Base-by-base conservation (phyloP, 1,140 invertebrate genomes). In the Zaprionus ghesquierei region DNA sequence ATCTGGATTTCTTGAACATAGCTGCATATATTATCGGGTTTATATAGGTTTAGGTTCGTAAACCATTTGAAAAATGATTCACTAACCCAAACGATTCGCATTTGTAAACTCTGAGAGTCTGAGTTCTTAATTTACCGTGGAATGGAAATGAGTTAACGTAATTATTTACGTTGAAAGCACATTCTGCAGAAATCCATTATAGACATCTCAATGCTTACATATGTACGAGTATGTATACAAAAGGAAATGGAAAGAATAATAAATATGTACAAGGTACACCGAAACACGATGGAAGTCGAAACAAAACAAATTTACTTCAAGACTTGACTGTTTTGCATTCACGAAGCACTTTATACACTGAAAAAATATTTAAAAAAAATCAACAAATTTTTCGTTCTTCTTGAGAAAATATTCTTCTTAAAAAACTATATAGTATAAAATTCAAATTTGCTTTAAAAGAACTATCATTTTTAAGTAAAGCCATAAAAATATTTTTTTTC, bases 301-400 rank as follows among this genome's bases (percentile, higher is more conserved):
- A 49, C 5, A 68, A 51, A 63, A 58, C 31, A 41, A 33, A 51
- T 74, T 27, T 15, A 15, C 54, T 33, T 35, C 46, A 44, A 8
- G 62, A 46, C 41, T 23, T 27, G 53, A 31, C 27, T 33, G 31
- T 64, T 70, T 63, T 51, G 41, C n/a, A n/a, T n/a, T n/a, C n/a
- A n/a, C n/a, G n/a, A n/a, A n/a, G n/a, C n/a, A n/a, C n/a, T n/a
- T n/a, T n/a, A n/a, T n/a, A n/a, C n/a, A n/a, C n/a, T n/a, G n/a
- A n/a, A n/a, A n/a, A n/a, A n/a, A n/a, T n/a, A n/a, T n/a, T n/a
- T n/a, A n/a, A n/a, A n/a, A n/a, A n/a, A n/a, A n/a, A n/a, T n/a
- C n/a, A 29, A 29, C 6, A 5, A 5, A 25, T 25, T 25, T n/a
- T n/a, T n/a, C n/a, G n/a, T n/a, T n/a, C n/a, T n/a, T n/a, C n/a